phyloP scores from a whole-genome alignment of 1,140 invertebrate species.

The Lethocerus indicus region DNA sequence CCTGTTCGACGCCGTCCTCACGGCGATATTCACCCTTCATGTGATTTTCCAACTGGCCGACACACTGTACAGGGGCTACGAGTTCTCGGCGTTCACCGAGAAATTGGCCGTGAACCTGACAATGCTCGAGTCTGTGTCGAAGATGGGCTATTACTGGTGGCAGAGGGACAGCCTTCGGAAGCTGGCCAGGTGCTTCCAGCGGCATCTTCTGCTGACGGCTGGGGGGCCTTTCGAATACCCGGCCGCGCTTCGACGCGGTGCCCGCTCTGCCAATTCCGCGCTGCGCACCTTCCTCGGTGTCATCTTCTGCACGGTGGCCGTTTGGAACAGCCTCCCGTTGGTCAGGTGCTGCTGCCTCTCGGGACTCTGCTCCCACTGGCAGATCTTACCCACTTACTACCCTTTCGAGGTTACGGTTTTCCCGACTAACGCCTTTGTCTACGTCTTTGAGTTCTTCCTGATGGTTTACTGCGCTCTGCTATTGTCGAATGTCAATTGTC shows the following conservation, averaged over 20 bases:
- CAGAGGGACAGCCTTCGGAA: not conserved
- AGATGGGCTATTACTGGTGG: conserved; percentile 10
- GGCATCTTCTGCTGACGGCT: conserved; percentile 1
- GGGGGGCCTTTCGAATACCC: too few relatives aligned
- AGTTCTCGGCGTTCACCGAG: conserved; percentile 10
- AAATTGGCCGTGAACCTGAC: conserved; percentile 14
- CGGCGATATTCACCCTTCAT: not conserved
- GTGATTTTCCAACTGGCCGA: conserved; percentile 3
- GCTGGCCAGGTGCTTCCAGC: not conserved
- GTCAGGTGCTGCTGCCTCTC: conserved; percentile 5
- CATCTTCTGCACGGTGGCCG: conserved; percentile 12
- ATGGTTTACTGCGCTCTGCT: conserved; percentile 14
- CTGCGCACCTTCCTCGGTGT: conserved; percentile 9
- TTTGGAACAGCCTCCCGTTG: conserved; percentile 12
- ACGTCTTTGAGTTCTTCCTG: conserved; percentile 12
- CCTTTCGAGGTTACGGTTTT: not conserved
- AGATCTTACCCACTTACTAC: conserved; percentile 11
- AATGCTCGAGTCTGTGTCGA: conserved; percentile 8
- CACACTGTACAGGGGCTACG: conserved; percentile 4
- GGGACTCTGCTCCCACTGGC: not conserved
- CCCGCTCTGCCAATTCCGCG: not conserved
- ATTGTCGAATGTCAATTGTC: conserved; percentile 13
- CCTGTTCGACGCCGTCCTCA: not conserved
- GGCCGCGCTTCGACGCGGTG: not conserved
- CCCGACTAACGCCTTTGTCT: conserved; percentile 6